Base-by-base conservation (phyloP, 37 sponge, comb jelly and placozoan species). In the Halisarca cf. caerulea region DNA sequence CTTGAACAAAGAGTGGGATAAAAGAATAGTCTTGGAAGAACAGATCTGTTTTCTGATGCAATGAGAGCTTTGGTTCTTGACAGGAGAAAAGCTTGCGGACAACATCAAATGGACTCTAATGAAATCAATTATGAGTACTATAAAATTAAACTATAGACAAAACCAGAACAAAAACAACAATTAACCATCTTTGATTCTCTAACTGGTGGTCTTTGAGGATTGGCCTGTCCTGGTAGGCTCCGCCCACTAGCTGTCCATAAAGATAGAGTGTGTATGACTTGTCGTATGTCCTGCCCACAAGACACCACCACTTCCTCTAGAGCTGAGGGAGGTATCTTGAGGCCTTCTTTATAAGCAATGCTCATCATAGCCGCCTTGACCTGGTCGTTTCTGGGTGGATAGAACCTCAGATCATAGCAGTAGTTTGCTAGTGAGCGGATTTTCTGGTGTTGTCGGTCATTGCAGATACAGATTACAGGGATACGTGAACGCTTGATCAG, bases 391-490 rank as follows among this genome's bases (percentile, higher is more conserved):
- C 87, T 66, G 1, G 99, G 99, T 17, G 73, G 89, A 1, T 85
- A 80, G 78, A 96, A 96, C 25, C 95, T 59, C 35, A 99, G 90
- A 59, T 96, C 97, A 45, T 78, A 95, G 79, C 99, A 99, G 79
- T 99, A 80, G 81, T 93, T 96, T 28, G 92, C 89, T 0, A 99
- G 92, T 47, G 95, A 95, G 27, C 99, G 89, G 39, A 99, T 92
- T 81, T 98, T 98, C 27, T 84, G 82, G 32, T 85, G 86, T 34
- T 93, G 88, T 9, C 97, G 75, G 80, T 99, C 95, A 68, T 99
- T 99, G 84, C 99, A 99, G 80, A 99, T 99, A 61, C 99, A 98
- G 24, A 99, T 97, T 75, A 99, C 90, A 20, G 99, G 99, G 21
- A 99, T 75, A 23, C 61, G 82, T 18, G 95, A 84, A 18, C 82